Percentiles rank a stretch among this genome's conserved stretches.
Conservation (phyloP, 1,140 invertebrate genomes). For the Zaprionus tsacasi region DNA sequence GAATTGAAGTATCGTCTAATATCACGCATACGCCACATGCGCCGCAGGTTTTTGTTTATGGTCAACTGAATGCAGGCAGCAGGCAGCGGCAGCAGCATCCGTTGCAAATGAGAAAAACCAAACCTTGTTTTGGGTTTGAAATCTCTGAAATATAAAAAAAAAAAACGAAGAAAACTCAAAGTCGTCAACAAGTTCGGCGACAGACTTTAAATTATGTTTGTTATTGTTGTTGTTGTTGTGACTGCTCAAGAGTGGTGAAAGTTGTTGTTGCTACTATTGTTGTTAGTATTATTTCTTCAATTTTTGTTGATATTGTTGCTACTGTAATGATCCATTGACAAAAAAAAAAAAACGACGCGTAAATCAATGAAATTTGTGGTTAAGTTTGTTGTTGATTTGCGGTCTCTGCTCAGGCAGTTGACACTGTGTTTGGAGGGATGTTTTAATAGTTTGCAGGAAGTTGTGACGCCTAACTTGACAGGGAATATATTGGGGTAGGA, state of each 20-base stretch:
- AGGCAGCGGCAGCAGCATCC: not conserved
- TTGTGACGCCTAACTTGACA: not conserved
- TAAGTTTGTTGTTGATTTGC: constrained; percentile 22
- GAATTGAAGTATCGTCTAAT: constrained; percentile 29
- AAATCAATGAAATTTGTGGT: constrained; percentile 62
- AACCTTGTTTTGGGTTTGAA: constrained; percentile 4
- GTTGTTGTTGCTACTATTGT: constrained; percentile 40
- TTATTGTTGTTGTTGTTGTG: constrained; percentile 47
- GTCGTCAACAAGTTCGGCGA: constrained; percentile 52
- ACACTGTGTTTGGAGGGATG: not conserved
- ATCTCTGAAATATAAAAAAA: not conserved
- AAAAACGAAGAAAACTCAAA: constrained; percentile 33
- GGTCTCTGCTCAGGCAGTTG: constrained; percentile 1
- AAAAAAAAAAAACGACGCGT: constrained; percentile 52
- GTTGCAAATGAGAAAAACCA: constrained; percentile 11
- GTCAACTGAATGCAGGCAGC: constrained; percentile 17
- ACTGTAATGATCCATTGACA: constrained; percentile 53
- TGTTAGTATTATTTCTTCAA: constrained; percentile 30
- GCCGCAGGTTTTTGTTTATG: constrained; percentile 30
- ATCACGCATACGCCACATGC: constrained; percentile 44
- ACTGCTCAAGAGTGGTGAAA: constrained; percentile 39
- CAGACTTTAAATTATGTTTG: constrained; percentile 31
- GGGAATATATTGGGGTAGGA: not conserved
- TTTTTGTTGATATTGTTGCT: constrained; percentile 26
- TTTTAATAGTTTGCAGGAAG: not conserved